These are phyloP conservation scores for Metellina segmentata DNA, from an alignment of 2,888 invertebrate species.

Conservation along the genomic window DNA sequence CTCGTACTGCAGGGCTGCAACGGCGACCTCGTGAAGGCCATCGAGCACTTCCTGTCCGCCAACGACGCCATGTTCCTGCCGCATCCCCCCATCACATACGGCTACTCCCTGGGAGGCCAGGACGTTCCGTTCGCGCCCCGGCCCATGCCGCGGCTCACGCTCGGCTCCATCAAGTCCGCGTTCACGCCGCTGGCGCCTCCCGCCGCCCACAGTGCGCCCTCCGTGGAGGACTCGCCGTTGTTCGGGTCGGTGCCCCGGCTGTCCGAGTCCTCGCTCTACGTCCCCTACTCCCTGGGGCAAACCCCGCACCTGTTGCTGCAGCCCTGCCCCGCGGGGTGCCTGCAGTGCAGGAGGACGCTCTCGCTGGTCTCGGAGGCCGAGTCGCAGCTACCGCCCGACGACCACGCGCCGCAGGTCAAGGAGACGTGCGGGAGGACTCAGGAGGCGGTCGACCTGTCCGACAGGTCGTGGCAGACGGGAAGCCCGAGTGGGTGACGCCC, in stretches of 20 bases:
- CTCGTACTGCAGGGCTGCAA: conserved; percentile 95
- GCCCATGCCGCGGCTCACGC: conserved; percentile 65
- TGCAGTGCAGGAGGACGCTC: conserved; percentile 72
- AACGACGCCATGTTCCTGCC: conserved; percentile 76
- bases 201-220: conserved; percentile 78
- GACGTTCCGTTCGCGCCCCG: conserved; percentile 81
- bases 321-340: conserved; percentile 77
- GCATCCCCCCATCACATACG: conserved; percentile 54
- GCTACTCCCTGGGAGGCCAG: conserved; percentile 74
- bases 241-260: conserved; percentile 66
- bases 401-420: conserved; percentile 36
- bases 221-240: conserved; percentile 73
- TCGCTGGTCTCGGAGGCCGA: conserved; percentile 49
- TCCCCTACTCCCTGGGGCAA: conserved; percentile 48
- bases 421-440: conserved; percentile 42
- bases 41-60: conserved; percentile 87
- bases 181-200: conserved; percentile 80
- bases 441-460: conserved; percentile 76
- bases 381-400: conserved; percentile 25
- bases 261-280: conserved; percentile 66
- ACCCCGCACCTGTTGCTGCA: conserved; percentile 59
- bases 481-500: conserved; percentile 60
- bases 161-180: conserved; percentile 80
- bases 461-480: conserved; percentile 75
- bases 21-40: conserved; percentile 93